Evolutionary conservation across 2,888 invertebrate genomes (phyloP).

Genomic region (Vesta saturnalis): DNA sequence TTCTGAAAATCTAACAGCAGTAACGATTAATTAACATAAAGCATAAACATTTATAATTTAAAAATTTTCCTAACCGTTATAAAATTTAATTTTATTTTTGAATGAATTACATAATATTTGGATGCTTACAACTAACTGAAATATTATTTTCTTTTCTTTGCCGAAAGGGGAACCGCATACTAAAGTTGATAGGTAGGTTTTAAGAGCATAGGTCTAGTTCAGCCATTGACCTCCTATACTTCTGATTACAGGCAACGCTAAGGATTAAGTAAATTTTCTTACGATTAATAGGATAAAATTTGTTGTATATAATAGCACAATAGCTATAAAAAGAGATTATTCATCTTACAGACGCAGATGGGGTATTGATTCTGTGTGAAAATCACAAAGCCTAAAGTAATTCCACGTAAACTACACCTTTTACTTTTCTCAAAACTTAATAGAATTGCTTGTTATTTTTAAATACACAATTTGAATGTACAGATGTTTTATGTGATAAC

Average conservation of each 20-base stretch:
- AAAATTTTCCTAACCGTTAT: constrained; percentile 4
- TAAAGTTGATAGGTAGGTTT: constrained; percentile 11
- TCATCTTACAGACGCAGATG: too few species aligned
- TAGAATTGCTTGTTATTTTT: too few species aligned
- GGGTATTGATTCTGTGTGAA: too few species aligned
- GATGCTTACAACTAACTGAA: background rate
- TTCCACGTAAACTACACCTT: too few species aligned
- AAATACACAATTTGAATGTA: too few species aligned
- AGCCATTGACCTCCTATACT: constrained; percentile 9
- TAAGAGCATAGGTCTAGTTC: constrained; percentile 10
- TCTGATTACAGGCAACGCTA: background rate
- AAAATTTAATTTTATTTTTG: constrained; percentile 4
- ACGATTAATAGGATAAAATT: too few species aligned
- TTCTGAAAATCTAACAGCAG: constrained; percentile 5
- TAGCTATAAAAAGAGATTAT: too few species aligned
- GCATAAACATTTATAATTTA: background rate
- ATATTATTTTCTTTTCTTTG: background rate
- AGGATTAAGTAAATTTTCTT: background rate
- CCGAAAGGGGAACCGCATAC: background rate
- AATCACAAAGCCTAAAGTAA: too few species aligned
- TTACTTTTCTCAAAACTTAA: too few species aligned
- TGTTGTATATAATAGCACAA: too few species aligned
- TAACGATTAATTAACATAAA: background rate
- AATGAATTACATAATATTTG: background rate
- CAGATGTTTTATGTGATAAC: too few species aligned